Conservation (phyloP, 2,797 vertebrate species). For the Liasis olivaceus region DNA sequence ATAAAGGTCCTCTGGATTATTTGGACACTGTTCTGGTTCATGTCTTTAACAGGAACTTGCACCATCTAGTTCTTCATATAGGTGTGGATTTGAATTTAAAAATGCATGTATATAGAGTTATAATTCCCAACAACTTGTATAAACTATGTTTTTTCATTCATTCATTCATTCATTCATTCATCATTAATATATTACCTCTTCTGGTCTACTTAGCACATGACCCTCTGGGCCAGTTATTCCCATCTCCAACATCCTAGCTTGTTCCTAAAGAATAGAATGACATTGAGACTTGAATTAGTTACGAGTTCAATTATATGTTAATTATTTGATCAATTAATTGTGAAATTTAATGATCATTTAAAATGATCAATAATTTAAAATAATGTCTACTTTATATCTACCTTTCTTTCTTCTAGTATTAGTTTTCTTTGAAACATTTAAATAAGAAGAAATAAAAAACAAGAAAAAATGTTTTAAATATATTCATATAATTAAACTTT, state of each 20-base stretch:
- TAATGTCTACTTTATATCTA: neutral
- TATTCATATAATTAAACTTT: neutral
- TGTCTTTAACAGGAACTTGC: neutral
- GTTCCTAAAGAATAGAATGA: slow-evolving; percentile 80
- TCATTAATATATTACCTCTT: slow-evolving; percentile 82
- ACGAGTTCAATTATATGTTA: neutral
- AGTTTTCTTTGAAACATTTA: neutral
- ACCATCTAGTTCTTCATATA: neutral
- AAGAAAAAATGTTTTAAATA: neutral
- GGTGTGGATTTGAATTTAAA: neutral
- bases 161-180: too few relatives aligned
- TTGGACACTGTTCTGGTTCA: neutral
- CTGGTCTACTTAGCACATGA: slow-evolving; percentile 94
- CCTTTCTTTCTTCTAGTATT: neutral
- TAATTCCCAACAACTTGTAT: neutral
- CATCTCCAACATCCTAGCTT: slow-evolving; percentile 94
- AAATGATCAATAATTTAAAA: neutral
- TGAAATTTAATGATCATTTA: neutral
- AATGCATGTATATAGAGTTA: neutral
- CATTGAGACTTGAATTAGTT: neutral
- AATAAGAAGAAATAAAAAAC: neutral
- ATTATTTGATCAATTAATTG: neutral
- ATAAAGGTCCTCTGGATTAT: neutral
- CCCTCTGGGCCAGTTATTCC: slow-evolving; percentile 98
- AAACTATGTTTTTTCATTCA: neutral